These are phyloP conservation scores for Epinotia demarniana DNA, from an alignment of 2,888 invertebrate species.

Conservation along the genomic window DNA sequence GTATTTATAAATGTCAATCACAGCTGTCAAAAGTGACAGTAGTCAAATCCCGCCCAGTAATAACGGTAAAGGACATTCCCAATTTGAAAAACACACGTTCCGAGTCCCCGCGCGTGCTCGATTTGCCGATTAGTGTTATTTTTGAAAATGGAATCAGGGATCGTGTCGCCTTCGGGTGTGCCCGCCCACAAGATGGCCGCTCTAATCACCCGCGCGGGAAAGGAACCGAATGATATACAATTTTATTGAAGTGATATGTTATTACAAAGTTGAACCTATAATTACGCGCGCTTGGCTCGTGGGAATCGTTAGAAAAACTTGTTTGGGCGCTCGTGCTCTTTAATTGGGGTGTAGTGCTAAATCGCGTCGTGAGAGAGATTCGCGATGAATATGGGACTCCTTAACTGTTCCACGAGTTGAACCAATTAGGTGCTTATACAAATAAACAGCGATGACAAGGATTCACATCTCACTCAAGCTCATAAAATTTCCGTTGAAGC, in stretches of 20 bases:
- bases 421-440: constrained; percentile 28
- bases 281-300: constrained; percentile 80
- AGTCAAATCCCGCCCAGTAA: constrained; percentile 80
- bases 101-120: constrained; percentile 78
- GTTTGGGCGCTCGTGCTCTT: constrained; percentile 74
- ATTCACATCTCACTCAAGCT: constrained; percentile 8
- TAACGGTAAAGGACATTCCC: constrained; percentile 77
- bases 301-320: constrained; percentile 83
- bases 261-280: constrained; percentile 81
- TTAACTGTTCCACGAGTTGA: constrained; percentile 9
- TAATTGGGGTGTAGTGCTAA: constrained; percentile 71
- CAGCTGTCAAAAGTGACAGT: constrained; percentile 81
- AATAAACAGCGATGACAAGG: constrained; percentile 10
- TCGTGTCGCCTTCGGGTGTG: constrained; percentile 81
- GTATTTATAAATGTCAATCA: constrained; percentile 83
- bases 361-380: constrained; percentile 31
- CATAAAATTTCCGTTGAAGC: not conserved
- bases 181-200: constrained; percentile 84
- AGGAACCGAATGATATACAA: constrained; percentile 81
- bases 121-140: constrained; percentile 83
- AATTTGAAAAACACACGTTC: constrained; percentile 83
- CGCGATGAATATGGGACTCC: constrained; percentile 25
- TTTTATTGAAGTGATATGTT: constrained; percentile 84
- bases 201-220: constrained; percentile 81
- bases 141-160: constrained; percentile 82